Evolutionary conservation across 1,140 invertebrate genomes (phyloP), one percentile per base, ranked within the genome.

Genomic region (Caenorhabditis latens): DNA sequence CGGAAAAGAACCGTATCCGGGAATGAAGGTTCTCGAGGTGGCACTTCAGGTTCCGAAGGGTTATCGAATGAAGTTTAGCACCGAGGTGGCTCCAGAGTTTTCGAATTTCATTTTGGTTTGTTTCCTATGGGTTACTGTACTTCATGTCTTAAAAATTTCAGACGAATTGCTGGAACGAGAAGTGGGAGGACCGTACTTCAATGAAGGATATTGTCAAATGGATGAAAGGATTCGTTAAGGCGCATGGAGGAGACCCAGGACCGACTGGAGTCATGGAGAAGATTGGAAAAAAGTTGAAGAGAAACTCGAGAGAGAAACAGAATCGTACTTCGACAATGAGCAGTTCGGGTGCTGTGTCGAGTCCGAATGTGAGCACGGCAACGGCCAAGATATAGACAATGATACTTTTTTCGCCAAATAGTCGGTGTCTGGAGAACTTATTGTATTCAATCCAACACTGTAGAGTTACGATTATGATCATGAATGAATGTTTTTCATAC

Each of bases 1-100:
- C 21, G 89, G 84, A 2, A 48, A 84, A 14, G 89, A 90, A 71
- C 89, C 89, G 24, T 90, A 90, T 85, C 89, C 86, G 9, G 89
- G 89, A 48, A 84, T 90, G 86, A 88, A 57, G 16, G 79, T 84
- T 16, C 43, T 87, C 5, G 89, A 90, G 84, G 85, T 89, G 57
- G 61, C 71, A n/a, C 40, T 46, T 9, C 32, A 89, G 58, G 88
- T 89, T 16, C 55, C 42, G 8, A 40, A 85, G 43, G 88, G 88
- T 13, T 89, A 89, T 67, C 84, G 88, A n/a, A 89, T 89, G 88
- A n/a, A 40, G 67, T 63, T 86, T 19, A 79, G 24, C n/a, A 13
- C 46, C 0, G 71, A 79, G 13, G 71, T 79, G 4, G 16, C 24
- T 53, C 2, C 1, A n/a, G 71, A 79, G 9, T 79, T 79, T 79